Evolutionary conservation across 2,113 vertebrate species (phyloP), one percentile per base, ranked within the genome.

Genomic region (Rhodinocichla rosea): DNA sequence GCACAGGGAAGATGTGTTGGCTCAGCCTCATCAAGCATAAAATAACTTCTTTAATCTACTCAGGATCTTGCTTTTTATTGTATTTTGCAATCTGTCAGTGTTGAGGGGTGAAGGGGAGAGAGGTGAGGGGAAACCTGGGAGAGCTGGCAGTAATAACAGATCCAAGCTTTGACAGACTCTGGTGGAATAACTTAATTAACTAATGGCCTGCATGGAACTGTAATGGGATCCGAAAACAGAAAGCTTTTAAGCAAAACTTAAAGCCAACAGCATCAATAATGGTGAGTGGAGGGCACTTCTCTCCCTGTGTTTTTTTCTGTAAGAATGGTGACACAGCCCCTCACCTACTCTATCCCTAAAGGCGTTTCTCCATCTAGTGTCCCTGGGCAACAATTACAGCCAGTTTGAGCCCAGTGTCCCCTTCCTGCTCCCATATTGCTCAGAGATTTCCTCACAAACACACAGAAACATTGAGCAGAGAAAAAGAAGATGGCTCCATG

Each of bases 131-230:
- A 49, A 93, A 69, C 47, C 73, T 74, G 70, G 83, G 45, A 86
- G 50, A 88, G 32, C 57, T 97, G 92, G 90, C 95, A 88, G 44
- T 67, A 93, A 74, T 55, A 90, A 60, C 95, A 94, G 75, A 92
- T 96, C 91, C 90, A 92, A 93, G 94, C 47, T 73, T 90, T 79
- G 86, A 86, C 92, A 96, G 95, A 77, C 76, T 78, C 87, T 39
- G 64, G 92, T 96, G 77, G 83, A 81, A 67, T 96, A 95, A 93
- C 87, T 96, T 98, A 96, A 98, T 98, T 98, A 98, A 97, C 96
- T 98, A 98, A 98, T 98, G 97, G 97, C 88, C 78, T 97, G 69
- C 73, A 64, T 47, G 50, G 68, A 96, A 39, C 91, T 73, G 64
- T 93, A 96, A 97, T 92, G 73, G 87, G 91, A 97, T 97, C 87